Evolutionary conservation across 2,888 invertebrate species (phyloP), one percentile per base, ranked within the genome.

Genomic region (Spicauda simplicius): DNA sequence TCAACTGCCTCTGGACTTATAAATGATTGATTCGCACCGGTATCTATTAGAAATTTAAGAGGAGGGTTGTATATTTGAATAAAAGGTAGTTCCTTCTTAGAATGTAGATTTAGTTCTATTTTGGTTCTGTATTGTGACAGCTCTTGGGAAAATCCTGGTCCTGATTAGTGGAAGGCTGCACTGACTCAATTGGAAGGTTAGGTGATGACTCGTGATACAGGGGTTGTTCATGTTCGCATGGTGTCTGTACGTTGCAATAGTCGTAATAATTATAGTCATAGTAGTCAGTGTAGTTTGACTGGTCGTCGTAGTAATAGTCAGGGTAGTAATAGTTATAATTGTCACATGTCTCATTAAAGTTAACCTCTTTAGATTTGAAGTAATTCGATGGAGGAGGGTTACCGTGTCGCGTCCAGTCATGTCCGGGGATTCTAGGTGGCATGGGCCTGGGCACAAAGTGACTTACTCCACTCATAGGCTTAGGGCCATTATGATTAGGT

Each of bases 11-110:
- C 72, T 0, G 77, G 76, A 33, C 74, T 76, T 2, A 75, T 71
- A 55, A 78, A 76, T 4, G 60, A 61, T 30, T 61, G 60, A 8
- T 61, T 61, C 0, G 60, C 60, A 0, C 73, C 75, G 0, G 73
- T 75, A 18, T 76, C 76, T n/a, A 77, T 72, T 5, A 77, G 54
- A 5, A 77, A 20, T 25, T 73, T 76, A 7, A 76, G 19, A 11
- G 75, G 76, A 2, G 75, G 77, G 1, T 74, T 61, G 0, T 16
- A 0, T 10, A 76, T 74, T n/a, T 75, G 66, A 10, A 78, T 72
- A 16, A 67, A 76, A 0, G 72, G 72, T 16, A 76, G 25, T 33
- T 76, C 73, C 33, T 74, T 55, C 48, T 73, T 0, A 20, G 60
- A 25, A 14, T 60, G 60, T 14, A 60, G 33, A 11, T 60, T 60